These are phyloP conservation scores for Cephonodes hylas DNA, from an alignment of 2,888 invertebrate species.

Conservation along the genomic window DNA sequence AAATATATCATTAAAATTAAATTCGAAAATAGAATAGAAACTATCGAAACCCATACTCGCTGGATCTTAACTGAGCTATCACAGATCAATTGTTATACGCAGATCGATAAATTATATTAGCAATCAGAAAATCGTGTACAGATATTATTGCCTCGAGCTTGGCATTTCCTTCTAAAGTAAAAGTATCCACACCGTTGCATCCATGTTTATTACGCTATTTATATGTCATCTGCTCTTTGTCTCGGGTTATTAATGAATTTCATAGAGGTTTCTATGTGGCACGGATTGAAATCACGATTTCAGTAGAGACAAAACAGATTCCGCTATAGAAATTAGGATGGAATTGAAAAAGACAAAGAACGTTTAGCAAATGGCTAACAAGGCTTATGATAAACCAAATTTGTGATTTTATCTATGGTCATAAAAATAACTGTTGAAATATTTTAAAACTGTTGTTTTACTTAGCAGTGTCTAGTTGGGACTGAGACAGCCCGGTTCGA, in stretches of 20 bases:
- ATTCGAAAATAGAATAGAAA: neutral
- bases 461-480: too few species aligned
- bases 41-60: neutral
- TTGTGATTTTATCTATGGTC: too few species aligned
- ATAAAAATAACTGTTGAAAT: too few species aligned
- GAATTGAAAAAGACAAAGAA: too few species aligned
- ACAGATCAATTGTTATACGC: neutral
- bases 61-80: neutral
- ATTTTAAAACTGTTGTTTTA: too few species aligned
- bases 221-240: conserved; percentile 1
- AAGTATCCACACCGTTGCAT: conserved; percentile 2
- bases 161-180: conserved; percentile 10
- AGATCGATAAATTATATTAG: neutral
- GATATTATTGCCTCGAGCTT: conserved; percentile 10
- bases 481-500: too few species aligned
- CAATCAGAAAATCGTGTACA: conserved; percentile 9
- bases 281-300: too few species aligned
- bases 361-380: too few species aligned
- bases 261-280: neutral
- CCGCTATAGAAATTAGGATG: too few species aligned
- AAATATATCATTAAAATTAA: too few species aligned
- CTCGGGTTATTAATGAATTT: neutral
- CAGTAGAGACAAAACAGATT: too few species aligned
- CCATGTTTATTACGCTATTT: conserved; percentile 3
- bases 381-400: too few species aligned